Percentiles rank a stretch among this genome's conserved stretches.
Evolutionary conservation across 2,113 vertebrate species (phyloP).

Genomic region (Hydrolagus affinis): DNA sequence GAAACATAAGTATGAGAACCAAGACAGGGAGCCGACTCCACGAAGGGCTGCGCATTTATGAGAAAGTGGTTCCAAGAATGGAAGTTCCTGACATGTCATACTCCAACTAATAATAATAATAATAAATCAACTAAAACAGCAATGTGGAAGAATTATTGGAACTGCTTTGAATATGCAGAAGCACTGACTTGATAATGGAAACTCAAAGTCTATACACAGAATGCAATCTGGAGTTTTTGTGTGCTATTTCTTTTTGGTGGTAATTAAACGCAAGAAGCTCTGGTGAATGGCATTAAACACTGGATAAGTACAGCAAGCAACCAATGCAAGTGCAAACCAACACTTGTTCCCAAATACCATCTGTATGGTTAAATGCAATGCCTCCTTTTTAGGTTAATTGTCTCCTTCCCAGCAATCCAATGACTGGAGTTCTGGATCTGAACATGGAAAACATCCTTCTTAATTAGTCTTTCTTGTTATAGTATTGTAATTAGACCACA

Average conservation of each 20-base stretch:
- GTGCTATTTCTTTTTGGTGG: no score
- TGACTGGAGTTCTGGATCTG: background rate
- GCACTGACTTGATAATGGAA: background rate
- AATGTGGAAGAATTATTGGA: background rate
- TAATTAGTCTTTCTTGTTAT: background rate
- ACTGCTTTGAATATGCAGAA: background rate
- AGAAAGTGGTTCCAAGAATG: background rate
- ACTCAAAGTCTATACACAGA: no score
- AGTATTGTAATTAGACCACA: background rate
- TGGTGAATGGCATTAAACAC: background rate
- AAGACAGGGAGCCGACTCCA: conserved; percentile 17
- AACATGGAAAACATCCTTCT: background rate
- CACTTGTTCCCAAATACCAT: background rate
- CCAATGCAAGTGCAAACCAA: background rate
- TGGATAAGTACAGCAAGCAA: background rate
- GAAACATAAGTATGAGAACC: conserved; percentile 32
- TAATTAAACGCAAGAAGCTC: no score
- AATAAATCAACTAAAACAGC: background rate
- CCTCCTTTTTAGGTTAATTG: no score
- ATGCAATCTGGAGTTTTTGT: no score
- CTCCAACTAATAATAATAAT: no score
- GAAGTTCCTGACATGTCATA: conserved; percentile 19
- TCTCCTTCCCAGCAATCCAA: background rate
- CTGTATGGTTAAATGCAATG: background rate
- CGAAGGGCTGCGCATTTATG: background rate